Evolutionary conservation across 2,888 invertebrate genomes (phyloP).

Genomic region (Cantharis rufa): DNA sequence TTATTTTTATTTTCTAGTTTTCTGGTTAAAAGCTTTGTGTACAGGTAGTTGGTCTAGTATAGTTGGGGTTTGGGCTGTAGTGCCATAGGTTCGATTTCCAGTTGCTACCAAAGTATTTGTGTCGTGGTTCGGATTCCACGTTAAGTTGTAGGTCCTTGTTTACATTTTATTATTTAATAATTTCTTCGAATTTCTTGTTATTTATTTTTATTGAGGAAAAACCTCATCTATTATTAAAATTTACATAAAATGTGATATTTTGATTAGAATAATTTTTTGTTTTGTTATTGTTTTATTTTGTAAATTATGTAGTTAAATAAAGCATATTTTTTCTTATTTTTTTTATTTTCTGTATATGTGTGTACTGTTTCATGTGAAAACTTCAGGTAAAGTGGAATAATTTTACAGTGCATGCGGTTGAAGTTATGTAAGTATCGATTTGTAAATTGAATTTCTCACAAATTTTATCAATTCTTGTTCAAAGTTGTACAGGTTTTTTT

Average conservation of each 20-base stretch:
- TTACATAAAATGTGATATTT: neutral
- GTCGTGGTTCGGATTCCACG: no score
- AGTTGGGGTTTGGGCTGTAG: no score
- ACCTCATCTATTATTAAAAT: neutral
- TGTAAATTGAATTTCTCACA: neutral
- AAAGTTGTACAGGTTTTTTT: neutral
- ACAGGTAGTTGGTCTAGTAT: no score
- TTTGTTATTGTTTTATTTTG: slow-evolving; percentile 17
- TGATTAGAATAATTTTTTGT: slow-evolving; percentile 1
- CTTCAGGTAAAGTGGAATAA: slow-evolving; percentile 19
- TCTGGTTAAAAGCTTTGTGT: neutral
- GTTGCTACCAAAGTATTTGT: no score
- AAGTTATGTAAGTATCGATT: slow-evolving; percentile 26
- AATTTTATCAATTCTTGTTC: neutral
- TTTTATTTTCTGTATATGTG: slow-evolving; percentile 7
- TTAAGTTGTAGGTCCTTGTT: no score
- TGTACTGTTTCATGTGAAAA: slow-evolving; percentile 8
- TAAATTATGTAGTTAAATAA: slow-evolving; percentile 26
- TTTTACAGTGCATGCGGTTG: slow-evolving; percentile 30
- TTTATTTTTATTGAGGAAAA: neutral
- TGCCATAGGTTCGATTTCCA: no score
- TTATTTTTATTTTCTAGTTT: neutral
- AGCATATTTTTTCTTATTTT: slow-evolving; percentile 11
- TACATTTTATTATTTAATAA: no score
- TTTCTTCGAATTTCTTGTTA: neutral